phyloP scores from a whole-genome alignment of 2,113 vertebrate genomes.

The Lophochroa leadbeateri region DNA sequence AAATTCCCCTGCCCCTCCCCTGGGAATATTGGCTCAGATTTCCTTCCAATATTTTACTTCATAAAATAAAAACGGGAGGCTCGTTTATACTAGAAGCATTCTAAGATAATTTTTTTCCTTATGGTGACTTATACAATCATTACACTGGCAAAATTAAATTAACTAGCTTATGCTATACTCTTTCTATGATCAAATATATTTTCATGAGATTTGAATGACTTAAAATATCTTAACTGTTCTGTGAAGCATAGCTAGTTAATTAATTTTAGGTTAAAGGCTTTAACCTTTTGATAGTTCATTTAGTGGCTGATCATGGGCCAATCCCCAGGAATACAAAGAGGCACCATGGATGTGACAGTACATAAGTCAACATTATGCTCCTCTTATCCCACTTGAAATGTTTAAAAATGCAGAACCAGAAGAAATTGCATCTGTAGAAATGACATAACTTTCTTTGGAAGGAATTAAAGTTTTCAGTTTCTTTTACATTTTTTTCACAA shows the following conservation, averaged over 20 bases:
- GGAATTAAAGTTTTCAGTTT: neutral
- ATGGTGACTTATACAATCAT: neutral
- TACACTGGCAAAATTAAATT: neutral
- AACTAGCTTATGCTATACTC: neutral
- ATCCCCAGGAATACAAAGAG: conserved; percentile 45
- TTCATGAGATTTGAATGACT: neutral
- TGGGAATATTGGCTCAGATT: neutral
- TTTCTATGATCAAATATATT: neutral
- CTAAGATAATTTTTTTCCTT: neutral
- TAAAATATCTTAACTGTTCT: neutral
- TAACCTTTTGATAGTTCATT: conserved; percentile 68
- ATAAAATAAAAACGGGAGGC: rapidly evolving
- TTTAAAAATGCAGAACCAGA: neutral
- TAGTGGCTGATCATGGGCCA: conserved; percentile 39
- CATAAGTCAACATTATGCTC: neutral
- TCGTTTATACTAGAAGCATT: neutral
- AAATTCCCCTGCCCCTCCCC: neutral
- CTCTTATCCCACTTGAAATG: neutral
- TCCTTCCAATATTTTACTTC: neutral
- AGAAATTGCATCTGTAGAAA: neutral
- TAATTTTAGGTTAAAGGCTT: neutral
- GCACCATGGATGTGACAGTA: conserved; percentile 31
- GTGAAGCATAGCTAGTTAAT: neutral
- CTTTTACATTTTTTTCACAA: neutral
- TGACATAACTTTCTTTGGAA: neutral